Conservation (phyloP, 2,797 vertebrate species). For the Pseudochromis fuscus region DNA sequence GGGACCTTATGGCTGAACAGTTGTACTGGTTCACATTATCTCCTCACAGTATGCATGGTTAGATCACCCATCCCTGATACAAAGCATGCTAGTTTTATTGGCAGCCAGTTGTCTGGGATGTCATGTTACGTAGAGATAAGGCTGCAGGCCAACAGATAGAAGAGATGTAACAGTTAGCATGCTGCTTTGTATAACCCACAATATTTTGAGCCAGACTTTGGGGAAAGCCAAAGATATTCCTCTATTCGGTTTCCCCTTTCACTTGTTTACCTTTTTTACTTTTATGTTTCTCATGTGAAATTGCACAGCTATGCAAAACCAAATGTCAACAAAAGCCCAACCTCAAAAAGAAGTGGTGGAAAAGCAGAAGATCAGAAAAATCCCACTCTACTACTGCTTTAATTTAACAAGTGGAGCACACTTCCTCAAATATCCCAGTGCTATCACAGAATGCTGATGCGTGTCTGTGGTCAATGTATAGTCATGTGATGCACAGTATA, state of each 20-base stretch:
- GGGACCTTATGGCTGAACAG: not conserved
- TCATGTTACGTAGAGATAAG: slow-evolving; percentile 21
- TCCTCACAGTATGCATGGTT: not conserved
- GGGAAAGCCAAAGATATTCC: not conserved
- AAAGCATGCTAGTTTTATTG: not conserved
- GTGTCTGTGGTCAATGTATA: not conserved
- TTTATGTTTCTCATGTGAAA: not conserved
- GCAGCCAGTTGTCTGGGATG: not conserved
- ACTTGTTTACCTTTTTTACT: not conserved
- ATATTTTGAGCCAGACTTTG: not conserved
- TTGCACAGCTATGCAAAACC: slow-evolving; percentile 11
- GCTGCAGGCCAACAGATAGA: not conserved
- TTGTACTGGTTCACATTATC: not conserved
- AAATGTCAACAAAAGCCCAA: not conserved
- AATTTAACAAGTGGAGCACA: not conserved
- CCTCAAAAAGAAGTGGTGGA: slow-evolving; percentile 44
- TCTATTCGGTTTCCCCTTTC: not conserved
- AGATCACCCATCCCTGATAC: not conserved
- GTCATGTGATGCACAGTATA: not conserved
- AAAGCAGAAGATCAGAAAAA: slow-evolving; percentile 6
- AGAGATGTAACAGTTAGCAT: not conserved
- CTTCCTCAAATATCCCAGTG: slow-evolving; percentile 13
- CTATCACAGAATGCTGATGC: not conserved
- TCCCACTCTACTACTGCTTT: not conserved
- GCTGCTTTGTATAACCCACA: not conserved